Conservation (phyloP, 1,140 invertebrate genomes). For the Drosophila cardini region DNA sequence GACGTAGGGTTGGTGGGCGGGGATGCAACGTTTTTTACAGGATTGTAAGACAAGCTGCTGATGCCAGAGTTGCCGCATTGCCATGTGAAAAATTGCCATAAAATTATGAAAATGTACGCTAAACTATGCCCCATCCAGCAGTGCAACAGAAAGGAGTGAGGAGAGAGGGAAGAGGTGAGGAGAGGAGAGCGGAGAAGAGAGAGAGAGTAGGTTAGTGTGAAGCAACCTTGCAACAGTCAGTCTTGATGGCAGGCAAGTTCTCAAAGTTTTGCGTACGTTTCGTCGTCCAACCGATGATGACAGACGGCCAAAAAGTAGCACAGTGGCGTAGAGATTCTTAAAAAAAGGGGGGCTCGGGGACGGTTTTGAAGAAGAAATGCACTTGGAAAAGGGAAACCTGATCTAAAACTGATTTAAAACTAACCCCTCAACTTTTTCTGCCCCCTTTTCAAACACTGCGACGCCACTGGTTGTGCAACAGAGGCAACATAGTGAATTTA, state of each 20-base stretch:
- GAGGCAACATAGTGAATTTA: constrained; percentile 32
- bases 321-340: constrained; percentile 1
- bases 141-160: background rate
- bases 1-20: background rate
- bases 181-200: background rate
- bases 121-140: constrained; percentile 59
- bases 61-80: constrained; percentile 34
- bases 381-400: too few species aligned
- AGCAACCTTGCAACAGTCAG: constrained; percentile 22
- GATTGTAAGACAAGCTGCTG: constrained; percentile 32
- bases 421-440: too few species aligned
- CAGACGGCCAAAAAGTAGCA: constrained; percentile 14
- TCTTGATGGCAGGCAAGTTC: constrained; percentile 19
- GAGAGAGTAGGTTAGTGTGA: background rate
- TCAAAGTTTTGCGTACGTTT: constrained; percentile 31
- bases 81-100: constrained; percentile 80
- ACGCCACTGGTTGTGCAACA: constrained; percentile 1
- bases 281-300: constrained; percentile 15
- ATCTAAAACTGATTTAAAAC: too few species aligned
- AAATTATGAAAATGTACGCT: constrained; percentile 79
- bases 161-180: background rate
- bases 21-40: constrained; percentile 31
- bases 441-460: background rate
- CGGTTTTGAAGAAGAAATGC: background rate
- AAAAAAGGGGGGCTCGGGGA: background rate